These are phyloP conservation scores for Lasioglossum oenotherae DNA, from an alignment of 2,888 invertebrate species.

Conservation along the genomic window DNA sequence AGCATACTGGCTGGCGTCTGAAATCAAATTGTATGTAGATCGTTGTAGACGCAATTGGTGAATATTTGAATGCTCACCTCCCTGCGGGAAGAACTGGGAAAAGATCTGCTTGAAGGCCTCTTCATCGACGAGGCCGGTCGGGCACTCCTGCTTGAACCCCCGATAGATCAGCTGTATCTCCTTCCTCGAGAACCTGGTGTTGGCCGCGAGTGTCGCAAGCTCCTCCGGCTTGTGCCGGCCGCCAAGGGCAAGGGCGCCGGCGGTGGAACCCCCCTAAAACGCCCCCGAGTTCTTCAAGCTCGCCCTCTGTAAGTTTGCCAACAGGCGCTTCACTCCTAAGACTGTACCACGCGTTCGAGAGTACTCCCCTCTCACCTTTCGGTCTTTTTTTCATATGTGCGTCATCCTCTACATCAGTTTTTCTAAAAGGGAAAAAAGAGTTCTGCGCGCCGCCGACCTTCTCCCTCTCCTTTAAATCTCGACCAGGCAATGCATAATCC, in stretches of 20 bases:
- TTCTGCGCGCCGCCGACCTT: neutral
- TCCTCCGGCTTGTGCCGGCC: constrained; percentile 92
- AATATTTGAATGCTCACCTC: constrained; percentile 86
- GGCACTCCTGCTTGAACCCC: constrained; percentile 96
- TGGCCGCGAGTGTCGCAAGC: constrained; percentile 90
- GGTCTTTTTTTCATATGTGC: constrained; percentile 40
- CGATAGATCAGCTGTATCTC: constrained; percentile 96
- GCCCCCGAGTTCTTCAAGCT: constrained; percentile 88
- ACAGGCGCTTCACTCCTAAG: constrained; percentile 70
- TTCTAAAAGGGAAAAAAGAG: neutral
- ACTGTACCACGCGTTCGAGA: constrained; percentile 80
- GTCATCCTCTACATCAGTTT: constrained; percentile 45
- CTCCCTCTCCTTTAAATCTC: constrained; percentile 25
- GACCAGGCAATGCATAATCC: constrained; percentile 36
- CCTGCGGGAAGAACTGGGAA: constrained; percentile 95
- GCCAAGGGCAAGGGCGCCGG: constrained; percentile 84
- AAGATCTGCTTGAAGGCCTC: constrained; percentile 95
- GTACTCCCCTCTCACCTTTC: constrained; percentile 68
- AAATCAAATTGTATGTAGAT: constrained; percentile 74
- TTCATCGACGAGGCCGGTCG: constrained; percentile 94
- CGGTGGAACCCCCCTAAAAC: constrained; percentile 82
- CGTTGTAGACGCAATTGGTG: neutral
- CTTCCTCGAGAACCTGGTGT: constrained; percentile 91
- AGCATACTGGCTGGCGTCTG: constrained; percentile 95
- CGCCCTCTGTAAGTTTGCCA: constrained; percentile 88